Evolutionary conservation across 2,888 invertebrate genomes (phyloP).

Genomic region (Acleris sparsana): DNA sequence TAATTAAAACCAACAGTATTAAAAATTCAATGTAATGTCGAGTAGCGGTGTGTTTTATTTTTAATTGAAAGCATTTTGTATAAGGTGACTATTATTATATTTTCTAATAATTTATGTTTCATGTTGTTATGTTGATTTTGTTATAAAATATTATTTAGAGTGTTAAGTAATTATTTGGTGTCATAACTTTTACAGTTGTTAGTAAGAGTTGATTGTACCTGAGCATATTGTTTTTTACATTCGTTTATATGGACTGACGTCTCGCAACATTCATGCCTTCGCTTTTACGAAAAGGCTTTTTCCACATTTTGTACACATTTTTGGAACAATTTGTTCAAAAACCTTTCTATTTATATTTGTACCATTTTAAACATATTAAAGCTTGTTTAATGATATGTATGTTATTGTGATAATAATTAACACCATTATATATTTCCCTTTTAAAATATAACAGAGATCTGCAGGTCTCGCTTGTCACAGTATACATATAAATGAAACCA

Average conservation of each 20-base stretch:
- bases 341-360: slow-evolving; percentile 30
- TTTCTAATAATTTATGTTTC: slow-evolving; percentile 36
- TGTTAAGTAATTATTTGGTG: slow-evolving; percentile 36
- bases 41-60: slow-evolving; percentile 29
- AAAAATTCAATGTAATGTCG: slow-evolving; percentile 31
- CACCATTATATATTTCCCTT: slow-evolving; percentile 39
- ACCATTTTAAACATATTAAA: slow-evolving; percentile 21
- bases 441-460: neutral
- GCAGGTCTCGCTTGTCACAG: slow-evolving; percentile 5
- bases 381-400: slow-evolving; percentile 19
- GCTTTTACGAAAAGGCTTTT: slow-evolving; percentile 19
- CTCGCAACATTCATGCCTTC: slow-evolving; percentile 20
- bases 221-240: slow-evolving; percentile 38
- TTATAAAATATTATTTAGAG: slow-evolving; percentile 37
- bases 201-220: slow-evolving; percentile 40
- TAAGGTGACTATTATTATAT: slow-evolving; percentile 39
- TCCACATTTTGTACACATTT: slow-evolving; percentile 20
- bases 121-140: slow-evolving; percentile 40
- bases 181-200: slow-evolving; percentile 39
- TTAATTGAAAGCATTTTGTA: slow-evolving; percentile 18
- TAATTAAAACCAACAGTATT: slow-evolving; percentile 32
- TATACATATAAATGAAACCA: slow-evolving; percentile 49
- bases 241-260: slow-evolving; percentile 27
- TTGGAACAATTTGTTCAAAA: slow-evolving; percentile 17
- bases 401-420: slow-evolving; percentile 43